These are phyloP conservation scores for Enoplosus armatus DNA, from an alignment of 2,797 vertebrate species.

Conservation along the genomic window DNA sequence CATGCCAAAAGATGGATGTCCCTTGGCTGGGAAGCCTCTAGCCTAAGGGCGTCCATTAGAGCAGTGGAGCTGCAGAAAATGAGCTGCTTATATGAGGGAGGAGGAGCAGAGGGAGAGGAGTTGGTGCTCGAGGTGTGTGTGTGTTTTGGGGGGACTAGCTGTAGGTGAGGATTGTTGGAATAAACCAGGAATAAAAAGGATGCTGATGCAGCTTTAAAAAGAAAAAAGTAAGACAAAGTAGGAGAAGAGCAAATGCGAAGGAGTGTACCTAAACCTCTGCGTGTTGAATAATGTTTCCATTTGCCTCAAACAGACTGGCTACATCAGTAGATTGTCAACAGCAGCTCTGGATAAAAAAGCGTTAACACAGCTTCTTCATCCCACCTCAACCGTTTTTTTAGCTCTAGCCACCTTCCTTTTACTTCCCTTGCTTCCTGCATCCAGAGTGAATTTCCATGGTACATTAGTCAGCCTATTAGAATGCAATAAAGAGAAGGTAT, in stretches of 20 bases:
- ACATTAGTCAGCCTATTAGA: constrained; percentile 99
- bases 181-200: constrained; percentile 55
- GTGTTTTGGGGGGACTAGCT: constrained; percentile 18
- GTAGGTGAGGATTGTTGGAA: constrained; percentile 47
- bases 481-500: constrained; percentile 95
- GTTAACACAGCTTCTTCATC: constrained; percentile 15
- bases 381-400: constrained; percentile 39
- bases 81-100: constrained; percentile 86
- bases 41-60: constrained; percentile 99
- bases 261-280: constrained; percentile 10
- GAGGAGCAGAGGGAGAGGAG: constrained; percentile 68
- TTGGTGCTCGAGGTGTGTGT: constrained; percentile 35
- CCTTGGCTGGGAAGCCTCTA: constrained; percentile 94
- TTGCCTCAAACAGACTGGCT: constrained; percentile 41
- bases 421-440: constrained; percentile 82
- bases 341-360: constrained; percentile 16
- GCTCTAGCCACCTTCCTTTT: constrained; percentile 54
- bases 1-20: constrained; percentile 98
- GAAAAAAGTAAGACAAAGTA: constrained; percentile 76
- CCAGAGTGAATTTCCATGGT: constrained; percentile 97
- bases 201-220: constrained; percentile 68
- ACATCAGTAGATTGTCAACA: constrained; percentile 36
- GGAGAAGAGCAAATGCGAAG: constrained; percentile 58
- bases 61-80: constrained; percentile 91
- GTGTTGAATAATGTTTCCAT: constrained; percentile 48